Evolutionary conservation across 2,113 vertebrate genomes (phyloP).

Genomic region (Pluvialis apricaria): DNA sequence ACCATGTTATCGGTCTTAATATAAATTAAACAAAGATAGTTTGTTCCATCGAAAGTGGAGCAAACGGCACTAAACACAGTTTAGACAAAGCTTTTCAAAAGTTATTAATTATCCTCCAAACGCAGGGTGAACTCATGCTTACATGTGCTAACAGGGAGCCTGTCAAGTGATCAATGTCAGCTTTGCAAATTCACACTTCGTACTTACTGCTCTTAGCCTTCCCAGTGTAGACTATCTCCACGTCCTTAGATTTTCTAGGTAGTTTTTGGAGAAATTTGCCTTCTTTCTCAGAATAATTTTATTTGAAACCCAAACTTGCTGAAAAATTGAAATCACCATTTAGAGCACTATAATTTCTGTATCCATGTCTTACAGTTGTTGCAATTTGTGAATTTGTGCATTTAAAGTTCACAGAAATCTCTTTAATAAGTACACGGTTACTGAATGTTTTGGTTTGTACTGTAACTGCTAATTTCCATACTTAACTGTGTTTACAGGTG

Average conservation of each 20-base stretch:
- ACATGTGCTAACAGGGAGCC: background rate
- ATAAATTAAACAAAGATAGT: background rate
- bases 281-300: background rate
- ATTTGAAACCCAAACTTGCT: background rate
- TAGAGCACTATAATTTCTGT: background rate
- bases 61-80: background rate
- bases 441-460: background rate
- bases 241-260: background rate
- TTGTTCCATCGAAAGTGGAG: background rate
- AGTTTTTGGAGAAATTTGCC: background rate
- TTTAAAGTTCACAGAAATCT: background rate
- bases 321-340: background rate
- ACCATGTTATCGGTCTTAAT: background rate
- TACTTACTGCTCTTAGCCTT: background rate
- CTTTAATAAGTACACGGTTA: background rate
- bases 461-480: background rate
- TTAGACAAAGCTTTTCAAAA: background rate
- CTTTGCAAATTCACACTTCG: background rate
- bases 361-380: background rate
- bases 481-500: background rate
- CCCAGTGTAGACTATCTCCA: rapidly evolving
- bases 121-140: background rate
- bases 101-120: background rate
- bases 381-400: background rate
- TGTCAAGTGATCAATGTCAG: background rate